Evolutionary conservation across 2,797 vertebrate genomes (phyloP), one percentile per base, ranked within the genome.

Genomic region (Danio choprae): DNA sequence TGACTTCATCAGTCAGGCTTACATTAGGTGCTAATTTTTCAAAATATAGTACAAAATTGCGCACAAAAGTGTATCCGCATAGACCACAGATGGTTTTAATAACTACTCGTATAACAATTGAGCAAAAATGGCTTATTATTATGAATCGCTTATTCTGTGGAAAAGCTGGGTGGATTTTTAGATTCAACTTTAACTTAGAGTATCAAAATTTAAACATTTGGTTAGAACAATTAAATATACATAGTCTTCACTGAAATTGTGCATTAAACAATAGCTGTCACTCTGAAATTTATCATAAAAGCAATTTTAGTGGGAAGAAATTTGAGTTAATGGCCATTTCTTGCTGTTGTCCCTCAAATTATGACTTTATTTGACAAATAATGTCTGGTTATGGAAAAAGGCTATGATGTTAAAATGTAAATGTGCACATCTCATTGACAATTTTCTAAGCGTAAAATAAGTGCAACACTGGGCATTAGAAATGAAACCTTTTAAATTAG

Each of bases 51-150:
- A 43, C 40, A 72, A 43, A 72, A 8, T 56, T 43, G 38, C 40
- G 6, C 38, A 72, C 12, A 58, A 9, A 38, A 72, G 20, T 51
- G 59, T 63, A 7, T 53, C n/a, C n/a, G 53, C 36, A 51, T 51
- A 51, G 7, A 71, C 38, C 43, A 38, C 58, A 20, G 11, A 64
- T 75, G 48, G 20, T 51, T 41, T 75, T 51, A 64, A 75, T 41
- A 6, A 22, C 48, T 44, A 15, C 22, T 7, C 12, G 13, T 67
- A n/a, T 67, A 6, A 50, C 44, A 38, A 18, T 15, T 71, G 4
- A 36, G 69, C 4, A 29, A 22, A 67, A 36, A 46, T 22, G 7
- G 7, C 4, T 11, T 20, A 40, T 71, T 40, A 50, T 69, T 36
- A 29, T n/a, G 3, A 3, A 11, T 70, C 7, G 46, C 22, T 22